Conservation (phyloP, 2,888 invertebrate genomes). For the Ochlodes sylvanus region DNA sequence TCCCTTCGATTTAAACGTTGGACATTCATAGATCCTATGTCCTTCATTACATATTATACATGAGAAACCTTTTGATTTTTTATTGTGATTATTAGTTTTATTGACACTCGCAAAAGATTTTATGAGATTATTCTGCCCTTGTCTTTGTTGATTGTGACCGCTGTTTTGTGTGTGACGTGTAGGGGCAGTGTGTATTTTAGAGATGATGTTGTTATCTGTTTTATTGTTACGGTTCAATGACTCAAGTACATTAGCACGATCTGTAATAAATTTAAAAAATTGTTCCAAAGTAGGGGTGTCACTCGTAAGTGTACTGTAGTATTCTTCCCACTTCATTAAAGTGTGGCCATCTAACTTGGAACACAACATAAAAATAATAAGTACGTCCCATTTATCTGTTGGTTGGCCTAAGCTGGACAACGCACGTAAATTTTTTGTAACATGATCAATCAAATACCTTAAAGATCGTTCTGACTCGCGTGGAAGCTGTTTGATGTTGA, state of each 20-base stretch:
- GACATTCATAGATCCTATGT: no score
- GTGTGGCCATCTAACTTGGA: constrained; percentile 44
- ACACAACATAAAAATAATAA: constrained; percentile 44
- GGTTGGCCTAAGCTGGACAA: constrained; percentile 43
- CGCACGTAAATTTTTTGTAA: constrained; percentile 47
- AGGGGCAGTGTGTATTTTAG: no score
- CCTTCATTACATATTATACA: no score
- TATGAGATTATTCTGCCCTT: no score
- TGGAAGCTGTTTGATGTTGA: constrained; percentile 38
- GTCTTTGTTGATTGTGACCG: no score
- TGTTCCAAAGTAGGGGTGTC: constrained; percentile 44
- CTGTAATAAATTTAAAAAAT: constrained; percentile 45
- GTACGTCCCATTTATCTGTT: constrained; percentile 44
- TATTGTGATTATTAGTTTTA: no score
- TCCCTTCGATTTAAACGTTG: no score
- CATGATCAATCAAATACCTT: constrained; percentile 46
- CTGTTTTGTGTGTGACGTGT: no score
- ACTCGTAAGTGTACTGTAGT: constrained; percentile 35
- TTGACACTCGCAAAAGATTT: no score
- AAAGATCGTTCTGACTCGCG: constrained; percentile 45
- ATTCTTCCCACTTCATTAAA: constrained; percentile 47
- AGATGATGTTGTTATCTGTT: background rate
- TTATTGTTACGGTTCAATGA: constrained; percentile 39
- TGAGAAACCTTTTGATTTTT: no score
- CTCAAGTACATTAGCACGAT: constrained; percentile 47